Evolutionary conservation across 2,888 invertebrate genomes (phyloP).

Genomic region (Amblyjoppa proteus): DNA sequence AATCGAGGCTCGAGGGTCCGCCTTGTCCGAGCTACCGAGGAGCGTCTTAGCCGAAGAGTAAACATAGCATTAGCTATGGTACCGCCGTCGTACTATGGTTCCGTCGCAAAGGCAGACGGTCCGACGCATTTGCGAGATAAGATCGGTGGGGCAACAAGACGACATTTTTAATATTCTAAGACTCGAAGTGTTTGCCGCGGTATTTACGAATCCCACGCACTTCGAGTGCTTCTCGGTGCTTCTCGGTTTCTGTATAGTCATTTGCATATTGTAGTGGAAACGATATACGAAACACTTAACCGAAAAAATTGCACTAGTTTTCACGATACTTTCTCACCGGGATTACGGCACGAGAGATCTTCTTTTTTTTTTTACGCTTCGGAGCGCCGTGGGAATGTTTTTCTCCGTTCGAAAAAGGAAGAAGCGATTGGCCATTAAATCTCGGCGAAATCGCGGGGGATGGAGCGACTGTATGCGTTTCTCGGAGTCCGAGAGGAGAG

Average conservation of each 20-base stretch:
- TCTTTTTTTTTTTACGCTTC: neutral
- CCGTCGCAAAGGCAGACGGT: neutral
- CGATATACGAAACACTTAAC: neutral
- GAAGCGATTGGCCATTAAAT: slow-evolving; percentile 9
- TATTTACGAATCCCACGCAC: slow-evolving; percentile 69
- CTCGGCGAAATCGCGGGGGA: slow-evolving; percentile 3
- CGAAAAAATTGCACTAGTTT: slow-evolving; percentile 20
- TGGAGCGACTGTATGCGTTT: slow-evolving; percentile 22
- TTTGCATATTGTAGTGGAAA: slow-evolving; percentile 19
- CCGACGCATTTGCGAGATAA: slow-evolving; percentile 7
- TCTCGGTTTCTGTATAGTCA: neutral
- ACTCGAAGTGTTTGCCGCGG: neutral
- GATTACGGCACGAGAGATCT: neutral
- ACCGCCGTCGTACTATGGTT: neutral
- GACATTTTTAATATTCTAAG: slow-evolving; percentile 26
- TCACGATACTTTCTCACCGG: slow-evolving; percentile 1
- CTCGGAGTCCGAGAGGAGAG: neutral
- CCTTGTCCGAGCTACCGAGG: slow-evolving; percentile 25
- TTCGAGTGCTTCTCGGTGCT: neutral
- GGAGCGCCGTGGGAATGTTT: slow-evolving; percentile 33
- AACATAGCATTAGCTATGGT: slow-evolving; percentile 21
- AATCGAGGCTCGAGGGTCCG: slow-evolving; percentile 16
- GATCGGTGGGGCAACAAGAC: slow-evolving; percentile 12
- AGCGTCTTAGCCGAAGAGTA: slow-evolving; percentile 45
- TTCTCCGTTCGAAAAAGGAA: neutral